Evolutionary conservation across 2,113 vertebrate genomes (phyloP), one percentile per base, ranked within the genome.

Genomic region (Nicator chloris): DNA sequence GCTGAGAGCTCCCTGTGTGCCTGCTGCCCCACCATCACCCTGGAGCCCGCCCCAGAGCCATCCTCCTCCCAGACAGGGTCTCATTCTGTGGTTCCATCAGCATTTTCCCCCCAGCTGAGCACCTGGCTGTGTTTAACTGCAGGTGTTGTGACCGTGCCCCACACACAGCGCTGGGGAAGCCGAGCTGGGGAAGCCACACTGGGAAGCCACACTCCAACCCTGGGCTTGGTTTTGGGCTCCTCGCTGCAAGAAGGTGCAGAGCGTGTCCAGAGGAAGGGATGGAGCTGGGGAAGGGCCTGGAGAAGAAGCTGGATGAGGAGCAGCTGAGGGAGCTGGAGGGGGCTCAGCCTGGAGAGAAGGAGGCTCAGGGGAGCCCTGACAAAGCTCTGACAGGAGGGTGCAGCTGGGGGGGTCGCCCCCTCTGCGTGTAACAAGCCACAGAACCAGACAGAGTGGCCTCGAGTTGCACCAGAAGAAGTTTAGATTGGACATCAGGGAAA

Each of bases 111-210:
- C 51, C 54, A 22, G 81, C 7, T 4, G 45, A 47, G 21, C 33
- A 65, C 49, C 40, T 39, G 78, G 3, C 13, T 17, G 45, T 40
- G 15, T 45, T 45, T 11, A 20, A 11, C 10, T 4, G 0, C 40
- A 28, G 4, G 20, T 0, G 1, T 4, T 30, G 40, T 31, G 37
- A 7, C 28, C 24, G 49, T 16, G 13, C 37, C 5, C 61, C 27
- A 9, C 47, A 31, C 79, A 28, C 47, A 8, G 3, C 21, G 0
- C 20, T 23, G 40, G 4, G 2, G 47, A 11, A 51, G 11, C 17
- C 45, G n/a, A n/a, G 0, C 20, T 23, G 40, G 4, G 2, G 47
- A 11, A 51, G 11, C 17, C 45, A 26, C 86, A 54, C 17, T n/a
- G n/a, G n/a, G n/a, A n/a, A n/a, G n/a, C n/a, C n/a, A n/a, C n/a